These are phyloP conservation scores for Crotophaga sulcirostris DNA, from an alignment of 2,113 vertebrate genomes.

Conservation along the genomic window DNA sequence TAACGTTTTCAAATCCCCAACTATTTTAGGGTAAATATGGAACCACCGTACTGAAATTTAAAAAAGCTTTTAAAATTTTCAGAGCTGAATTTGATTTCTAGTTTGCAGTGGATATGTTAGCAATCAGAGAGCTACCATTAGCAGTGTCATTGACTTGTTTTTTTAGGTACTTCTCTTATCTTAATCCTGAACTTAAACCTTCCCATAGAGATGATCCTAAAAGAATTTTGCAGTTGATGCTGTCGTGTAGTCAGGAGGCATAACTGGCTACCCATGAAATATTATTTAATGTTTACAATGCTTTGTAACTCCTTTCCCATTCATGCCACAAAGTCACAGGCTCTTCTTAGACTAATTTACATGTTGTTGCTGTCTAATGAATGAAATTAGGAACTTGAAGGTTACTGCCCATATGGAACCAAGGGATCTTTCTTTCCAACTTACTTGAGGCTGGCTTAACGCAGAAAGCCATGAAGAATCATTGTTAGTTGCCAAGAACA, in stretches of 20 bases:
- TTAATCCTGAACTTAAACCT: not conserved
- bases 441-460: not conserved
- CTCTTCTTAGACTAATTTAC: not conserved
- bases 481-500: not conserved
- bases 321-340: not conserved
- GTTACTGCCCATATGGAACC: not conserved
- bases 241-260: not conserved
- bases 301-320: not conserved
- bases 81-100: not conserved
- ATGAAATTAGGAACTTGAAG: not conserved
- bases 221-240: not conserved
- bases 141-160: not conserved
- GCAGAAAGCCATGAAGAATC: not conserved
- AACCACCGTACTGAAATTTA: not conserved
- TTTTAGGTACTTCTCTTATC: not conserved
- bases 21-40: not conserved
- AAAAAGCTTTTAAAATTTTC: not conserved
- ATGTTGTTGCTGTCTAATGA: not conserved
- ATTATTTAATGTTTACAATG: not conserved
- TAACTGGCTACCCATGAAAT: not conserved
- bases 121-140: not conserved
- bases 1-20: not conserved
- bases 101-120: not conserved
- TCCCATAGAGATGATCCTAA: not conserved
- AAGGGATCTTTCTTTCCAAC: not conserved